Conservation (phyloP, 2,113 vertebrate genomes). For the Gymnobelideus leadbeateri region DNA sequence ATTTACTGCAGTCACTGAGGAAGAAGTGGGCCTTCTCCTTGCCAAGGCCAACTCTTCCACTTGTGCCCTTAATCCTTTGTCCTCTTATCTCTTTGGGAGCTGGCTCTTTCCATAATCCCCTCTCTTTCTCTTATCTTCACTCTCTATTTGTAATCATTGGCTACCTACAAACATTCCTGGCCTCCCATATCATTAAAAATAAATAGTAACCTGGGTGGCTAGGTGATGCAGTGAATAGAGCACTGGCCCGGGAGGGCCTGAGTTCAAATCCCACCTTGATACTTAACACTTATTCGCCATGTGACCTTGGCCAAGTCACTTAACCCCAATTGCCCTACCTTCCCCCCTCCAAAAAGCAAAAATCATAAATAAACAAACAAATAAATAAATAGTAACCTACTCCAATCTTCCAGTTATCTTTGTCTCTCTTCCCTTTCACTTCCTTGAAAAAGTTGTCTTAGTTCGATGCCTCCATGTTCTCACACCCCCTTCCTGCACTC, state of each 20-base stretch:
- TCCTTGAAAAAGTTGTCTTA: background rate
- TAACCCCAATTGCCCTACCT: too few relatives aligned
- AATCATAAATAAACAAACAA: too few relatives aligned
- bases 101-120: background rate
- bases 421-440: background rate
- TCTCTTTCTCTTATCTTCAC: background rate
- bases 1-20: background rate
- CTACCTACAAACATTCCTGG: background rate
- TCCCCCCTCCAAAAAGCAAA: too few relatives aligned
- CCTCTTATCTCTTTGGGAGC: conserved; percentile 6
- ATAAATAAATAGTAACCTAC: background rate
- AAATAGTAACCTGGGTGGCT: too few relatives aligned
- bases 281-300: too few relatives aligned
- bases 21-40: background rate
- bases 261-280: too few relatives aligned
- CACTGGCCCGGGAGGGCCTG: too few relatives aligned
- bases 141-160: background rate
- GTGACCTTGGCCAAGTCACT: too few relatives aligned
- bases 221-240: too few relatives aligned
- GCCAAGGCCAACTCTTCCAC: conserved; percentile 33
- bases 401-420: background rate
- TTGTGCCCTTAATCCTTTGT: conserved; percentile 40
- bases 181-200: background rate
- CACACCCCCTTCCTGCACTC: background rate
- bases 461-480: background rate